These are phyloP conservation scores for Stictocephala bisonia DNA, from an alignment of 2,888 invertebrate species.

Conservation along the genomic window DNA sequence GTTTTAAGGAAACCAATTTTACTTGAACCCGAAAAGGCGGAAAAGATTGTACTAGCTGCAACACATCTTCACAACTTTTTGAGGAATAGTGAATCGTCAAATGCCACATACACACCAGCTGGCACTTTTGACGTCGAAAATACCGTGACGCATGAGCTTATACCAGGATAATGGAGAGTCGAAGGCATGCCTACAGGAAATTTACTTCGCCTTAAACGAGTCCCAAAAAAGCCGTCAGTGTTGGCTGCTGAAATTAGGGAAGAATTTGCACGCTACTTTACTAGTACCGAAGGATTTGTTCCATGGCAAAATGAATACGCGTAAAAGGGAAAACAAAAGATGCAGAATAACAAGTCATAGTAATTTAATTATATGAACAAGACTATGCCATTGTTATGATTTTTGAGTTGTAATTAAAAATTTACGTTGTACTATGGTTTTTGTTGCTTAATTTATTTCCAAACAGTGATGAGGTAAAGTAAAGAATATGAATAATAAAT, in stretches of 20 bases:
- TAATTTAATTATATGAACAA: slow-evolving; percentile 32
- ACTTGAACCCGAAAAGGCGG: slow-evolving; percentile 19
- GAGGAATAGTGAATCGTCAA: slow-evolving; percentile 10
- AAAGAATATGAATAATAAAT: slow-evolving; percentile 1
- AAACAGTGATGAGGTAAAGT: neutral
- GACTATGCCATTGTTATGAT: slow-evolving; percentile 26
- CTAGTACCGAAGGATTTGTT: slow-evolving; percentile 36
- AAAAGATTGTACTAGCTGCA: slow-evolving; percentile 7
- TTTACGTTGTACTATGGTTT: slow-evolving; percentile 30
- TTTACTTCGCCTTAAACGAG: slow-evolving; percentile 7
- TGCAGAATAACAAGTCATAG: slow-evolving; percentile 18
- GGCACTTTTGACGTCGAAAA: slow-evolving; percentile 9
- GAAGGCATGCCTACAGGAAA: slow-evolving; percentile 27
- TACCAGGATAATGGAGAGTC: slow-evolving; percentile 12
- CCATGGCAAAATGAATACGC: slow-evolving; percentile 30
- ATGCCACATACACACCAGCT: slow-evolving; percentile 18
- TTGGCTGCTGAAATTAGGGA: slow-evolving; percentile 36
- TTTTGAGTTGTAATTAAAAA: slow-evolving; percentile 28
- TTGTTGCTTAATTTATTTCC: slow-evolving; percentile 34
- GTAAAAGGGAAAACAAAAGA: slow-evolving; percentile 27
- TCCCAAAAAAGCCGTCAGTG: slow-evolving; percentile 2
- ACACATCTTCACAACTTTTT: slow-evolving; percentile 22
- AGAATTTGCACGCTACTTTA: slow-evolving; percentile 35
- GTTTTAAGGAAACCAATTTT: slow-evolving; percentile 22
- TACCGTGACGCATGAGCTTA: neutral